Evolutionary conservation across 2,113 vertebrate genomes (phyloP), one percentile per base, ranked within the genome.

Genomic region (Syrmaticus mikado): DNA sequence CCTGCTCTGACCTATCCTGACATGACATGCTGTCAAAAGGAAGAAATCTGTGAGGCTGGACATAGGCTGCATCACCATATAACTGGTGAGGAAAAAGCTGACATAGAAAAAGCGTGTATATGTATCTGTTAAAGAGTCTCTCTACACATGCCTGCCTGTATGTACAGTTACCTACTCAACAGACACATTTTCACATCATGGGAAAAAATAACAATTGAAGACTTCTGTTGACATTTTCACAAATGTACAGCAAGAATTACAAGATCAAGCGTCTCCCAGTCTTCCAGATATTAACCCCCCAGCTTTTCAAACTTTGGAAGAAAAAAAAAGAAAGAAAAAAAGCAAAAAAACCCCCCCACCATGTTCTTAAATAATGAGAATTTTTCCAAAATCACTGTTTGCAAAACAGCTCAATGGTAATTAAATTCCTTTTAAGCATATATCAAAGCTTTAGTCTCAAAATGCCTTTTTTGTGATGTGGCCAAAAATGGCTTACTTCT

Each of bases 11-110:
- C 21, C 55, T 73, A 50, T n/a, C 36, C 53, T 55, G 21, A 50
- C 38, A 14, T 20, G 73, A 71, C 24, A 38, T 2, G 8, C 5
- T 36, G 18, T 12, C 0, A 0, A 75, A 68, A 61, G 18, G 40
- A 86, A 65, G 36, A 68, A 8, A 48, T 12, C 3, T 2, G 2
- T 30, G n/a, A 72, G 8, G 13, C 52, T 68, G 57, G 34, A 40
- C 16, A 27, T 0, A 2, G 28, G 32, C 25, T 73, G 45, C n/a
- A 71, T 32, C 68, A 76, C 12, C 32, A 25, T 0, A 0, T 15
- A 64, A 40, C 30, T 34, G 34, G 10, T 53, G 16, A 48, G 58
- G 58, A 76, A 71, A 82, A 86, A 75, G 11, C 36, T 32, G 57
- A 55, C 34, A 34, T 1, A 83, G 40, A 55, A 32, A n/a, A 1